Evolutionary conservation across 2,888 invertebrate genomes (phyloP).

Genomic region (Gastracanthus pulcherrimus): DNA sequence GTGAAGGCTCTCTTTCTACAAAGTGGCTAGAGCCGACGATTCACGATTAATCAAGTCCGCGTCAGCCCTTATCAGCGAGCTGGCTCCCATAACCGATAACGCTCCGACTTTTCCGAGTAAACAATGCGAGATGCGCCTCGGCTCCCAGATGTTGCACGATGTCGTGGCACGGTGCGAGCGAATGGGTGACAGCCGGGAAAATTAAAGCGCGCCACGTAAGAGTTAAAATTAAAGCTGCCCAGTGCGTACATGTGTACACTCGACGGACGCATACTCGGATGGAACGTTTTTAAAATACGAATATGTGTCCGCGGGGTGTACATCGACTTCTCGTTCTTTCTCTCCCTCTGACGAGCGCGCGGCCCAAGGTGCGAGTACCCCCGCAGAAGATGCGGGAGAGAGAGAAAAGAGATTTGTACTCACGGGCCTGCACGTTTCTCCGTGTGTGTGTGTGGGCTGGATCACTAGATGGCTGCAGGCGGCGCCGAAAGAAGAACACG

Average conservation of each 20-base stretch:
- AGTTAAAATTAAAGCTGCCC: constrained; percentile 27
- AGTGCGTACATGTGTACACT: not conserved
- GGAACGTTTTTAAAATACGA: too few relatives aligned
- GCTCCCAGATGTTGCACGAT: too few relatives aligned
- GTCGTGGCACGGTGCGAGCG: too few relatives aligned
- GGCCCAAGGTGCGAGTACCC: not conserved
- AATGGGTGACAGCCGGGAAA: constrained; percentile 34
- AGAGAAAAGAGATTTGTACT: not conserved
- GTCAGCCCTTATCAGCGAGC: too few relatives aligned
- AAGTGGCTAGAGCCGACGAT: too few relatives aligned
- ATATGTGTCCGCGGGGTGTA: too few relatives aligned
- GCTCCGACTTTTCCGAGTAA: too few relatives aligned
- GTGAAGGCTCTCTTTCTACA: not conserved
- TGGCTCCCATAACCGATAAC: too few relatives aligned
- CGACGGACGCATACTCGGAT: not conserved
- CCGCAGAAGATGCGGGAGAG: not conserved
- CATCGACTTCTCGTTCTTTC: not conserved
- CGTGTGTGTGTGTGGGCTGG: not conserved
- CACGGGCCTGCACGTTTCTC: not conserved
- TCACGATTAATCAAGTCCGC: too few relatives aligned
- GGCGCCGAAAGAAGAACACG: not conserved
- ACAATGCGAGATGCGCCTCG: too few relatives aligned
- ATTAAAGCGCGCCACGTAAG: constrained; percentile 20
- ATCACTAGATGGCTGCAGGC: too few relatives aligned
- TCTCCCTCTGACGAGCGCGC: not conserved